Percentiles rank a stretch among this genome's conserved stretches.
Conservation (phyloP, 2,888 invertebrate genomes). For the Sarcophaga subvicina region DNA sequence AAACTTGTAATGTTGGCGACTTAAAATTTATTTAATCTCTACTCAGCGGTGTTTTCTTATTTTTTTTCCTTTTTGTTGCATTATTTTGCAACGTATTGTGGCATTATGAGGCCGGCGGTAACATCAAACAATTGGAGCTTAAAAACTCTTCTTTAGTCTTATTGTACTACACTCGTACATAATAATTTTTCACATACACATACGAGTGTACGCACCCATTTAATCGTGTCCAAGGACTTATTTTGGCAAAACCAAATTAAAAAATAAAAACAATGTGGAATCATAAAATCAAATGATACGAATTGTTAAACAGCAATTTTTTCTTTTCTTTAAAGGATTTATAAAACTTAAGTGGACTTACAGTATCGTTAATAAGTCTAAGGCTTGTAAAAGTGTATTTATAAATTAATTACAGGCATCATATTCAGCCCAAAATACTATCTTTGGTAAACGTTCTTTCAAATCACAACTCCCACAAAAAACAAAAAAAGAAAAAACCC, state of each 20-base stretch:
- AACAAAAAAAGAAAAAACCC: too few relatives aligned
- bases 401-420: too few relatives aligned
- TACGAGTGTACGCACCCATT: conserved; percentile 51
- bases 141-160: conserved; percentile 40
- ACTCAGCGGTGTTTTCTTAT: conserved; percentile 24
- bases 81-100: background rate
- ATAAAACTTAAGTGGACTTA: conserved; percentile 18
- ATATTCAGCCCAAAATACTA: too few relatives aligned
- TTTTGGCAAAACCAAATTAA: conserved; percentile 42
- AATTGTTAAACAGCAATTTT: conserved; percentile 37
- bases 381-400: background rate
- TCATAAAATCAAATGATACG: conserved; percentile 42
- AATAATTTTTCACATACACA: conserved; percentile 69
- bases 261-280: conserved; percentile 7
- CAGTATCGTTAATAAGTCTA: background rate
- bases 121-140: conserved; percentile 43
- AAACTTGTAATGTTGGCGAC: conserved; percentile 69
- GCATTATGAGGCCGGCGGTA: conserved; percentile 39
- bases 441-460: too few relatives aligned
- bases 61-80: background rate
- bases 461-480: too few relatives aligned
- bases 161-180: conserved; percentile 30
- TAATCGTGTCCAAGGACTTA: conserved; percentile 52
- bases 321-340: background rate
- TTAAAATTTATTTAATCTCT: conserved; percentile 69